A percentile compares a stretch with the other conserved stretches of the same genome.
Evolutionary conservation across 2,113 vertebrate species (phyloP).

Genomic region (Perognathus longimembris): DNA sequence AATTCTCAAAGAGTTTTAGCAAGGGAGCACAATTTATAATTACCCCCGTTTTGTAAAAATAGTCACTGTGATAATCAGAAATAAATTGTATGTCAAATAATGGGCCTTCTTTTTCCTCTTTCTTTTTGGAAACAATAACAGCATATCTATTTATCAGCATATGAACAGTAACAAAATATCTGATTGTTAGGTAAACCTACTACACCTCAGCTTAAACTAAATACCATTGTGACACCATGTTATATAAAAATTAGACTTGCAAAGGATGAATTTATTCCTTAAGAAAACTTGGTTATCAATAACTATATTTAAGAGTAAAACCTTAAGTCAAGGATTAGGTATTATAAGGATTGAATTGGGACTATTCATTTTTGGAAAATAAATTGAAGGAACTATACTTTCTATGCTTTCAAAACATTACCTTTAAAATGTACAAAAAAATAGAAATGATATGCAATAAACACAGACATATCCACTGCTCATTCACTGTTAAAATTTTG

Average conservation of each 20-base stretch:
- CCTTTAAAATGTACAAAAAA: constrained; percentile 7
- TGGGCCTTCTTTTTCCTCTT: neutral
- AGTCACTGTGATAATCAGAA: constrained; percentile 8
- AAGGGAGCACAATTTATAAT: constrained; percentile 45
- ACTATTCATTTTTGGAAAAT: neutral
- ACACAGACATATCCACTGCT: neutral
- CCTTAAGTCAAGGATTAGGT: neutral
- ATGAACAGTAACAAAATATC: neutral
- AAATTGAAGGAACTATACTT: neutral
- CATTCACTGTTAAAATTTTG: constrained; percentile 21
- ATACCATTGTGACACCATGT: neutral
- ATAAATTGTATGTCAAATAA: constrained; percentile 13
- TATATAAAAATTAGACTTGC: constrained; percentile 40
- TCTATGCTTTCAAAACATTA: constrained; percentile 2
- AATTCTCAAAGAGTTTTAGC: constrained; percentile 57
- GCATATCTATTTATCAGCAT: too few relatives aligned
- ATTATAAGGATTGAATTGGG: neutral
- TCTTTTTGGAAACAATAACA: constrained; percentile 32
- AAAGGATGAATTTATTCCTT: neutral
- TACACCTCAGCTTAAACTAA: neutral
- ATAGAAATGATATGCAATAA: neutral
- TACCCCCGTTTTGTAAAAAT: constrained; percentile 41
- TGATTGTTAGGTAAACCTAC: neutral
- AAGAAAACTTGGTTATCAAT: neutral
- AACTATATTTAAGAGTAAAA: neutral